Percentiles rank a stretch among this genome's conserved stretches.
These are phyloP conservation scores for Fragum sueziense DNA, from an alignment of 2,888 invertebrate genomes.

Conservation along the genomic window DNA sequence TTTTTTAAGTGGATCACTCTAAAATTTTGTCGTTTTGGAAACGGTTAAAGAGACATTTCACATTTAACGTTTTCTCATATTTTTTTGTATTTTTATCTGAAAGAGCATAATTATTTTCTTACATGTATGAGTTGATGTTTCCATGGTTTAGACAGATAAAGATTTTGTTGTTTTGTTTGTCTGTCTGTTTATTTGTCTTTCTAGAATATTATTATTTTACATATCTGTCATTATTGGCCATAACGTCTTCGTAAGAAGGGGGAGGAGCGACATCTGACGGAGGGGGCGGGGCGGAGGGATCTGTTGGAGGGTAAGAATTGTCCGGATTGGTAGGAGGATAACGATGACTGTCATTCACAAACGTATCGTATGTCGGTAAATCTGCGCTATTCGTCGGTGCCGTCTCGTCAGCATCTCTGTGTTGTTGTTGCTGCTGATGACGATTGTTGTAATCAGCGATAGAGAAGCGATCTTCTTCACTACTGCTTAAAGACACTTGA, in stretches of 20 bases:
- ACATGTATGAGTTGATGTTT: too few species aligned
- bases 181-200: too few species aligned
- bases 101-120: too few species aligned
- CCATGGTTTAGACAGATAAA: too few species aligned
- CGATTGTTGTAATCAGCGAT: background rate
- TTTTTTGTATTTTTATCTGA: too few species aligned
- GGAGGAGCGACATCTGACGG: background rate
- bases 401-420: background rate
- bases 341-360: background rate
- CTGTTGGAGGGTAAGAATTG: background rate
- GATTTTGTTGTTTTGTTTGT: too few species aligned
- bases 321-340: background rate
- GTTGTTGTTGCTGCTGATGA: too few species aligned
- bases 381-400: background rate
- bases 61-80: too few species aligned
- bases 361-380: background rate
- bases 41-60: too few species aligned
- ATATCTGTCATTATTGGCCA: slow-evolving; percentile 19
- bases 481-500: background rate
- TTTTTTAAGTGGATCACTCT: too few species aligned
- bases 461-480: background rate
- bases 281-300: slow-evolving; percentile 4
- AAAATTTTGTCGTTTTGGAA: too few species aligned
- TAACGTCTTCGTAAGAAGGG: slow-evolving; percentile 21
- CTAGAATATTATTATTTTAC: too few species aligned